Evolutionary conservation across 2,888 invertebrate species (phyloP).

Genomic region (Agrochola macilenta): DNA sequence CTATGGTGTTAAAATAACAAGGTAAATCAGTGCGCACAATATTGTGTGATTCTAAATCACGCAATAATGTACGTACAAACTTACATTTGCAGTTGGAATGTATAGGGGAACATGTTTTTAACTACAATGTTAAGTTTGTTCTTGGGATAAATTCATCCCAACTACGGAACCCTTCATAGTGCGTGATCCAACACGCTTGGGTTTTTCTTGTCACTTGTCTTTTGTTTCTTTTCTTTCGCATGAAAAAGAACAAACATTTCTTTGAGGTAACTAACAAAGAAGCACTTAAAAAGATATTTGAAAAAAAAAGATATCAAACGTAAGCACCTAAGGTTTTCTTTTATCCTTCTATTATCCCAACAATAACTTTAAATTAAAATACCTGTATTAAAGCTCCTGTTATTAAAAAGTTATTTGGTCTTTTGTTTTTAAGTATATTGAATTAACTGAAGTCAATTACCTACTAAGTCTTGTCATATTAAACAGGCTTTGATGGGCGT

Average conservation of each 20-base stretch:
- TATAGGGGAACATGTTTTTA: no score
- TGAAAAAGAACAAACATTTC: neutral
- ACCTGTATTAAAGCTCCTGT: neutral
- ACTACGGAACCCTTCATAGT: no score
- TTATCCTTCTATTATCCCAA: neutral
- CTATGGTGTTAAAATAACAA: no score
- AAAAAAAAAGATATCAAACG: neutral
- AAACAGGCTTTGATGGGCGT: slow-evolving; percentile 8
- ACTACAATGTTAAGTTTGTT: no score
- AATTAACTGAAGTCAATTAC: slow-evolving; percentile 10
- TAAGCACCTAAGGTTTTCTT: neutral
- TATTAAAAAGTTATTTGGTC: neutral
- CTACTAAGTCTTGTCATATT: slow-evolving; percentile 6
- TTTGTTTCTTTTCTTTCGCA: neutral
- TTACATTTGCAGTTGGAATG: no score
- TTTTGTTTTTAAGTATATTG: slow-evolving; percentile 9
- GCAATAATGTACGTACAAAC: no score
- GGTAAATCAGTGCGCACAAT: no score
- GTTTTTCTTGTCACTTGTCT: neutral
- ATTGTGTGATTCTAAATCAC: no score
- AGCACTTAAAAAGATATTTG: neutral
- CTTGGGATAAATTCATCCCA: no score
- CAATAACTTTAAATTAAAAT: neutral
- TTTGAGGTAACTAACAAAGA: neutral
- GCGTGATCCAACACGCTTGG: no score